Base-by-base conservation (phyloP, 1,140 invertebrate genomes). In the Atta texana region DNA sequence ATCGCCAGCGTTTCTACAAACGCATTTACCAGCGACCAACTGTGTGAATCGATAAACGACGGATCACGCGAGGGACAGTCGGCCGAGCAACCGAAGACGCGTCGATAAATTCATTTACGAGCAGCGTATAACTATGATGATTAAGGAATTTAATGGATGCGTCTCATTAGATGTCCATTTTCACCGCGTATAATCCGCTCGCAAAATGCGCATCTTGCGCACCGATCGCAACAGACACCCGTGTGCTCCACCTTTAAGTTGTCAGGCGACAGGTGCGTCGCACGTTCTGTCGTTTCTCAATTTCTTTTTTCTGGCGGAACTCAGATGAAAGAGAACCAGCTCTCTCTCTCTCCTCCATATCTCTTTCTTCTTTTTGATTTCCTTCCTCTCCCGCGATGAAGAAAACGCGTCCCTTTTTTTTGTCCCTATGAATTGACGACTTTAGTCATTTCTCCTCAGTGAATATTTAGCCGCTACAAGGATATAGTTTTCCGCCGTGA, bases 271-370 rank as follows among this genome's bases (percentile, higher is more conserved):
- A 81, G 64, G 78, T 71, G 64, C 21, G 34, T 24, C 24, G 24
- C 24, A 0, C 24, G 24, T 81, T 53, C 76, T 53, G 28, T 53
- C 64, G 21, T 71, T 71, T 44, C 21, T 59, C 34, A 71, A 71
- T 71, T 71, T 71, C 31, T 55, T 81, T 71, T 76, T 81, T 81
- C 64, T 71, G 66, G 12, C 66, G 64, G 5, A 80, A 69, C 63
- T 53, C n/a, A 28, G 14, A 82, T 63, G 49, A 59, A 64, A 66
- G 76, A 55, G 64, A 44, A 8, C 66, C 12, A 3, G 5, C 66
- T 69, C 39, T 69, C 18, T 69, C 39, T 69, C 18, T 69, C 12
- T 59, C 64, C 16, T 61, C 51, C 16, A 28, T 39, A 4, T 69
- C 14, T 10, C 12, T 64, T 51, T 21, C n/a, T 34, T 8, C 4